Percentiles rank a stretch among this genome's conserved stretches.
Evolutionary conservation across 2,797 vertebrate genomes (phyloP).

Genomic region (Champsocephalus esox): DNA sequence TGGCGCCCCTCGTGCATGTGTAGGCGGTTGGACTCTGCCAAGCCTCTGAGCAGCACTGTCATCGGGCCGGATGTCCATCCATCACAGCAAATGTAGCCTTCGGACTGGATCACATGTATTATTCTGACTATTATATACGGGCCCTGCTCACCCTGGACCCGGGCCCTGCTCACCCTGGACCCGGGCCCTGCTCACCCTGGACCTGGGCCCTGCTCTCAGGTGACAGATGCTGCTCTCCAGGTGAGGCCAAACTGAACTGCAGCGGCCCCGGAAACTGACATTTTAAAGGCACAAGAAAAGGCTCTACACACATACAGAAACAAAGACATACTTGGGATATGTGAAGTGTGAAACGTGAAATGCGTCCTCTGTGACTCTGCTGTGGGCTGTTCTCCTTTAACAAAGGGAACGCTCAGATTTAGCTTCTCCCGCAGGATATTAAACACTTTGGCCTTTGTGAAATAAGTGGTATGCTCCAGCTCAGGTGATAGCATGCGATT

Average conservation of each 20-base stretch:
- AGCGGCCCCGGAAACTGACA: constrained; percentile 1
- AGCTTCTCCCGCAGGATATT: background rate
- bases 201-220: constrained; percentile 24
- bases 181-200: too few relatives aligned
- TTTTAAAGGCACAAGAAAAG: constrained; percentile 8
- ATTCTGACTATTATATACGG: constrained; percentile 54
- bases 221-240: constrained; percentile 60
- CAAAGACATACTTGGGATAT: background rate
- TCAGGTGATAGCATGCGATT: background rate
- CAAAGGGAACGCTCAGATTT: background rate
- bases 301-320: background rate
- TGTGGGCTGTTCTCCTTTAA: background rate
- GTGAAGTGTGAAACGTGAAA: background rate
- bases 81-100: constrained; percentile 50
- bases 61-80: constrained; percentile 47
- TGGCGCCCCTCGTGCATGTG: constrained; percentile 32
- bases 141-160: constrained; percentile 52
- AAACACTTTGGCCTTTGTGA: background rate
- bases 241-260: constrained; percentile 8
- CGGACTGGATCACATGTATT: constrained; percentile 51
- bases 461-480: background rate
- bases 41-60: constrained; percentile 65
- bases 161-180: background rate
- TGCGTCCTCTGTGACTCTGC: background rate
- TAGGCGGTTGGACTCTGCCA: constrained; percentile 22